Conservation (phyloP, 2,113 vertebrate species). For the Eptesicus fuscus region DNA sequence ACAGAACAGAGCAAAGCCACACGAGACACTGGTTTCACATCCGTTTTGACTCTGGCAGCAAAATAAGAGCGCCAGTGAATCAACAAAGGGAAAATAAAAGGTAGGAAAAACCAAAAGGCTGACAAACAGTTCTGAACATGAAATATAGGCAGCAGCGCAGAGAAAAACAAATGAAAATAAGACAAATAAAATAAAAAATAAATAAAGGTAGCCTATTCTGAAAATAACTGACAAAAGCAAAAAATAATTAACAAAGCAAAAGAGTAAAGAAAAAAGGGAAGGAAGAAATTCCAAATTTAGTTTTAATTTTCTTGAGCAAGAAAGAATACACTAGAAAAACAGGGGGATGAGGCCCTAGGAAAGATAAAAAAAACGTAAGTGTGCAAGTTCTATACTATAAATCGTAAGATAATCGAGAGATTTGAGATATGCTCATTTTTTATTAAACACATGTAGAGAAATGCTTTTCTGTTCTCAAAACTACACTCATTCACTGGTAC, state of each 20-base stretch:
- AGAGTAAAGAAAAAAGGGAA: neutral
- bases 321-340: neutral
- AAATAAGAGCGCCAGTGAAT: conserved; percentile 45
- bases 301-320: neutral
- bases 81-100: conserved; percentile 48
- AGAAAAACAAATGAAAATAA: conserved; percentile 1
- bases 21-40: conserved; percentile 56
- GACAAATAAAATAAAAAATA: conserved; percentile 26
- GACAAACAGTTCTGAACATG: conserved; percentile 15
- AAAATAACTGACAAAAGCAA: conserved; percentile 28
- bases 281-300: neutral
- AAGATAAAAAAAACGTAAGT: neutral
- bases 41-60: conserved; percentile 53
- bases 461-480: neutral
- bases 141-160: conserved; percentile 11
- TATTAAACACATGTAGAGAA: neutral
- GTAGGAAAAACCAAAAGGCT: neutral
- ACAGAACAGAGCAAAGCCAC: conserved; percentile 54
- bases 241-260: neutral
- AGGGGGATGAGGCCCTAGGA: accelerated
- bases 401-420: neutral
- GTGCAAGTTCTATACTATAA: neutral
- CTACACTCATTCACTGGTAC: neutral
- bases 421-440: neutral
- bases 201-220: neutral